Evolutionary conservation across 2,888 invertebrate species (phyloP).

Genomic region (Anoplius nigerrimus): DNA sequence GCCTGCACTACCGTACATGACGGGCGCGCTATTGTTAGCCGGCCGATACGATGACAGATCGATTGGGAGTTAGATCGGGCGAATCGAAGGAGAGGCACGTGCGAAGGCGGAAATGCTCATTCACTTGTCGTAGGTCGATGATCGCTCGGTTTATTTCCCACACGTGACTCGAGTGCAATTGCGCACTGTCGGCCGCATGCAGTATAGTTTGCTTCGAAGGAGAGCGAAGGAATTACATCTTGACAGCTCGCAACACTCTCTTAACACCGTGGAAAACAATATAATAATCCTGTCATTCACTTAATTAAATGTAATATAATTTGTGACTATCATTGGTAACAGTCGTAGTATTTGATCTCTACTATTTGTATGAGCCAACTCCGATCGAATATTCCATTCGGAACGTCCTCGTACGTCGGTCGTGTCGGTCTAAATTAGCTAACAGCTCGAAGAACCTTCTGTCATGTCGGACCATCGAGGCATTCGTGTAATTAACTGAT

Average conservation of each 20-base stretch:
- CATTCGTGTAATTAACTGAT: slow-evolving; percentile 37
- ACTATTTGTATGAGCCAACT: too few relatives aligned
- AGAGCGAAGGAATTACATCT: too few relatives aligned
- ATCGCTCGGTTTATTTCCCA: slow-evolving; percentile 27
- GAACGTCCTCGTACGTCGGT: background rate
- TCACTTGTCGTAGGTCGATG: slow-evolving; percentile 57
- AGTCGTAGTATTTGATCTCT: too few relatives aligned
- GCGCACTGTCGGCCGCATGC: too few relatives aligned
- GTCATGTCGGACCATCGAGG: slow-evolving; percentile 22
- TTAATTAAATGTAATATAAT: too few relatives aligned
- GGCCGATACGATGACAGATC: background rate
- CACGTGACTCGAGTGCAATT: slow-evolving; percentile 9
- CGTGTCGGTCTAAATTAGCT: background rate
- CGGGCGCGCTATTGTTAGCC: background rate
- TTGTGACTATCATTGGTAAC: too few relatives aligned
- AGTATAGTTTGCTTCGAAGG: too few relatives aligned
- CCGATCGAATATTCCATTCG: background rate
- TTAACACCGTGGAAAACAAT: too few relatives aligned
- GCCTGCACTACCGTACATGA: too few relatives aligned
- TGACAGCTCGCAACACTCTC: too few relatives aligned
- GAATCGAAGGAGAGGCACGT: slow-evolving; percentile 47
- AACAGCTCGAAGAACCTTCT: background rate
- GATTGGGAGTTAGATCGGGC: slow-evolving; percentile 35
- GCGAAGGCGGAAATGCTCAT: slow-evolving; percentile 43
- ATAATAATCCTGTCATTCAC: too few relatives aligned